Evolutionary conservation across 2,888 invertebrate genomes (phyloP), one percentile per base, ranked within the genome.

Genomic region (Mythimna vitellina): DNA sequence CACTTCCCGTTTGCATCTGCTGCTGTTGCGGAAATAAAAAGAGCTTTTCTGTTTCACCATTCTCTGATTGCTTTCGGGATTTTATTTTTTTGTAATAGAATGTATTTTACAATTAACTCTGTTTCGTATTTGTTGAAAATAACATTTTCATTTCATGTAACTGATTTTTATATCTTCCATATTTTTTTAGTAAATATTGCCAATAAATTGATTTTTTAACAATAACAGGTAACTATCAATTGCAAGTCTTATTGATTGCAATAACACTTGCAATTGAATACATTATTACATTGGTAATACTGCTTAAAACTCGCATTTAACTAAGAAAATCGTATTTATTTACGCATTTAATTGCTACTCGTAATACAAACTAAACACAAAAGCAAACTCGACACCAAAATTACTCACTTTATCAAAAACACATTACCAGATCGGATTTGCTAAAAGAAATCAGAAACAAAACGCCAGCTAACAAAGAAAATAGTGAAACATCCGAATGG

Each of bases 401-500:
- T 65, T 60, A 65, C 63, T 67, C 60, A 69, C 70, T 70, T 65
- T 77, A 67, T 71, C 61, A 76, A 84, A 81, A 81, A 75, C 51
- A 66, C 73, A 51, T 81, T 78, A 69, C 57, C 10, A 67, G 78
- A 83, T 83, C 80, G 71, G 76, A 85, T 86, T 86, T 78, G 56
- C 60, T 73, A 80, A 83, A 83, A 80, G 80, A 81, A 86, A 81
- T 76, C 82, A 69, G 71, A 74, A 76, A 80, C 79, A 84, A 85
- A 83, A 82, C 51, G 70, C 68, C 72, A 78, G 71, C 81, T 82
- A 83, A 86, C 82, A 86, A 86, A 86, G 84, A 86, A 87, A 82
- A 86, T 89, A 88, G 86, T 86, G 87, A 89, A 90, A 88, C 88
- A 89, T 88, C 87, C 86, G 88, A 92, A 91, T 89, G 91, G 89